Conservation (phyloP, 2,113 vertebrate genomes). For the Mus pahari region DNA sequence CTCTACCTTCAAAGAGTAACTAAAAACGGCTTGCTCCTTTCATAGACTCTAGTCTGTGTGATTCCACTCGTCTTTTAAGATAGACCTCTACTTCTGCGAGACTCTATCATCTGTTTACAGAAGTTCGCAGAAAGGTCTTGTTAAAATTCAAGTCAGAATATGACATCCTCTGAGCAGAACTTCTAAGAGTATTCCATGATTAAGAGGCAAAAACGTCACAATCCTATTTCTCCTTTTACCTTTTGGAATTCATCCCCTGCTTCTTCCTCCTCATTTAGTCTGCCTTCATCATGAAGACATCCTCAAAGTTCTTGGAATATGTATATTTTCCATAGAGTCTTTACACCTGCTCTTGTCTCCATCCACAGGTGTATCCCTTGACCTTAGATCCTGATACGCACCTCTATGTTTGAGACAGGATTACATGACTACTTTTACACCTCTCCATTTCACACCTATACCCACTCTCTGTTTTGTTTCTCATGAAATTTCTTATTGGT, state of each 20-base stretch:
- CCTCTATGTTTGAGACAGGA: neutral
- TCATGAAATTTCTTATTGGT: neutral
- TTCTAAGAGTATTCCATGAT: neutral
- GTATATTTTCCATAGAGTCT: neutral
- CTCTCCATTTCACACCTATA: neutral
- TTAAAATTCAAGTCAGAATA: neutral
- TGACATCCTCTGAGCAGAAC: neutral
- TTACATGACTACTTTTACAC: neutral
- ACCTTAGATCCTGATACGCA: neutral
- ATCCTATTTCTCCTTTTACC: neutral
- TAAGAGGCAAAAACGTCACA: neutral
- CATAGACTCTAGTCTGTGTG: neutral
- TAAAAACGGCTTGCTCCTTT: neutral
- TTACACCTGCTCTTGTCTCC: neutral
- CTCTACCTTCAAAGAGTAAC: neutral
- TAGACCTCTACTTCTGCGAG: neutral
- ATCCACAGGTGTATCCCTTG: neutral
- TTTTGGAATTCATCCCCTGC: neutral
- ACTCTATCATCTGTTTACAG: neutral
- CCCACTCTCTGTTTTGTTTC: slow-evolving; percentile 6
- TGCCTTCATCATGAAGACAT: neutral
- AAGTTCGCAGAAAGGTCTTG: neutral
- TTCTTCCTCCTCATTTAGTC: neutral
- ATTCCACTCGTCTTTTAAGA: neutral
- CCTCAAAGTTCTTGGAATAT: neutral